These are phyloP conservation scores for Phrynocephalus forsythii DNA, from an alignment of 2,797 vertebrate genomes.

Conservation along the genomic window DNA sequence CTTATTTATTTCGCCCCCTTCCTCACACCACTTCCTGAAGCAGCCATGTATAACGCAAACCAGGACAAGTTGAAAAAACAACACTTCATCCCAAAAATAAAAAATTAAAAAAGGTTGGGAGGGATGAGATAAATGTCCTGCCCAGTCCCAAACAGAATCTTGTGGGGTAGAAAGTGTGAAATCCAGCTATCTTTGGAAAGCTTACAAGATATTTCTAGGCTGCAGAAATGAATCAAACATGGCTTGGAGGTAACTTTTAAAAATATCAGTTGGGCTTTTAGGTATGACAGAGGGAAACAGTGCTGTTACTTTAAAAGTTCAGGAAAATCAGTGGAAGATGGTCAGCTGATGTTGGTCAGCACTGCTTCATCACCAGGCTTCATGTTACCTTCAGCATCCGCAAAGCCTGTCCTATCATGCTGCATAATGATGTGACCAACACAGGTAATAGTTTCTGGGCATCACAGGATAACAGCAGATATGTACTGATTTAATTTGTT, in stretches of 20 bases:
- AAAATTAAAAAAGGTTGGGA: background rate
- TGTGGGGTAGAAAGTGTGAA: background rate
- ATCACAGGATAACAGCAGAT: background rate
- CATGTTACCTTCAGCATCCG: background rate
- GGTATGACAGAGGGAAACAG: background rate
- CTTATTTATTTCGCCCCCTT: background rate
- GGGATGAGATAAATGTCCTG: background rate
- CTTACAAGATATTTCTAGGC: constrained; percentile 1
- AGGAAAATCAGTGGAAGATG: background rate
- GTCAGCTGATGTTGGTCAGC: background rate
- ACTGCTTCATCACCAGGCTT: background rate
- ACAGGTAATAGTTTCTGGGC: no score
- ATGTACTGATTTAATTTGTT: no score
- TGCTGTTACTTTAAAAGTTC: background rate
- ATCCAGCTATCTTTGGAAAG: background rate
- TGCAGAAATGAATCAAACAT: background rate
- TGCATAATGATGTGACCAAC: no score
- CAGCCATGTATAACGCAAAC: background rate
- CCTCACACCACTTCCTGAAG: background rate
- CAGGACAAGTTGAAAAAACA: background rate
- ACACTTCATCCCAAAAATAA: background rate
- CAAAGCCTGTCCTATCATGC: background rate
- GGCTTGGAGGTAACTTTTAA: background rate
- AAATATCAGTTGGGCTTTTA: background rate
- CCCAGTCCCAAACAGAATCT: background rate